phyloP scores from a whole-genome alignment of 2,888 invertebrate genomes.

The Pseudococcus jackbeardsleyi region DNA sequence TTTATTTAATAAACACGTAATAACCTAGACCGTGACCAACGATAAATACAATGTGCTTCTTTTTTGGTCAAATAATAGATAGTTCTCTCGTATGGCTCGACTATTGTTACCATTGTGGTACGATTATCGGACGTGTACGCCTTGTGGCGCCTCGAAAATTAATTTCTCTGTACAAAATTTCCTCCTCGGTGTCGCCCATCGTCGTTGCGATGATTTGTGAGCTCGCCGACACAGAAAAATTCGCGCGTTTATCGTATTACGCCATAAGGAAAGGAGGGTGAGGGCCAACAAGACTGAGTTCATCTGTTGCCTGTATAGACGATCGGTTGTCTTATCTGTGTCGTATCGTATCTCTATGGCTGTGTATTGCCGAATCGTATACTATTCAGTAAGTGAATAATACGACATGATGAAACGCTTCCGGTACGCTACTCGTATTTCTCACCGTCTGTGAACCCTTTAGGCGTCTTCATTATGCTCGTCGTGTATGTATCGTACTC shows the following conservation, averaged over 20 bases:
- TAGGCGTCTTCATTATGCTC: constrained; percentile 26
- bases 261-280: too few species aligned
- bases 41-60: constrained; percentile 19
- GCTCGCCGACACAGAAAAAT: background rate
- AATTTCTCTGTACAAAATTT: constrained; percentile 1
- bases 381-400: background rate
- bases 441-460: constrained; percentile 5
- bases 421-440: constrained; percentile 8
- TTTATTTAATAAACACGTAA: constrained; percentile 25
- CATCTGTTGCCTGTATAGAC: background rate
- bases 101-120: constrained; percentile 22
- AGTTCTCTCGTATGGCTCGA: background rate
- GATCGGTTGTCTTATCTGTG: background rate
- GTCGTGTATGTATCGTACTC: background rate
- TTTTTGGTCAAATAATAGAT: constrained; percentile 21
- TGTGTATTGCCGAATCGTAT: background rate
- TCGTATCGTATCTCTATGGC: background rate
- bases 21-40: constrained; percentile 32
- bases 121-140: background rate
- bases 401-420: constrained; percentile 24
- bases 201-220: background rate
- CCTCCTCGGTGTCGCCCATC: background rate
- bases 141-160: constrained; percentile 22
- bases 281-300: background rate
- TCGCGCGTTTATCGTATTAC: background rate